phyloP scores from a whole-genome alignment of 92 coral and sea anemone genomes.

The Plumapathes pennacea region DNA sequence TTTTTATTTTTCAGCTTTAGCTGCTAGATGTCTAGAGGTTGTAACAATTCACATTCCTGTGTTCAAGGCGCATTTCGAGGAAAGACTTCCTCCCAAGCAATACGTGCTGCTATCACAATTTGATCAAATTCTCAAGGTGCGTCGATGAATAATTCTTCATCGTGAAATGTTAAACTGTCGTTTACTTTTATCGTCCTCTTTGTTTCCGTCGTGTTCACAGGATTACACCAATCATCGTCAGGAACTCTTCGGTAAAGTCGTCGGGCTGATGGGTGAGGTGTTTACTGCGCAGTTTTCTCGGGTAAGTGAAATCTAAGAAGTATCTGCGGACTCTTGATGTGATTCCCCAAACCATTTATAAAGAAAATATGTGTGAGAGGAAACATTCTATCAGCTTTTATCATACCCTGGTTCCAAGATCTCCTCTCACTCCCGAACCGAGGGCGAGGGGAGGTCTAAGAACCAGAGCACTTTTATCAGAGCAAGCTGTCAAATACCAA shows the following conservation, averaged over 20 bases:
- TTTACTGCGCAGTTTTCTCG: constrained; percentile 64
- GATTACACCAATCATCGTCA: constrained; percentile 92
- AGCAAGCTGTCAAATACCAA: no score
- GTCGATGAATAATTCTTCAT: neutral
- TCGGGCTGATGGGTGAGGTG: constrained; percentile 85
- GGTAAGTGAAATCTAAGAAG: no score
- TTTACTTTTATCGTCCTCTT: neutral
- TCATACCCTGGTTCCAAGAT: no score
- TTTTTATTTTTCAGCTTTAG: constrained; percentile 63
- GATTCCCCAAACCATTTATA: no score
- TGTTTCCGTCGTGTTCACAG: constrained; percentile 9
- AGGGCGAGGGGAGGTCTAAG: no score
- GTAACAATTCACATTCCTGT: constrained; percentile 88
- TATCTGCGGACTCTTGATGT: no score
- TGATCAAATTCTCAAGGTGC: constrained; percentile 94
- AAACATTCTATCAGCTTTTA: no score
- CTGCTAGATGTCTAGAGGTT: constrained; percentile 89
- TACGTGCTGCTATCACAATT: constrained; percentile 91
- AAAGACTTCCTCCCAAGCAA: constrained; percentile 91
- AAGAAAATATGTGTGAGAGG: no score
- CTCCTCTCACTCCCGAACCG: no score
- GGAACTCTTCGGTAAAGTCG: constrained; percentile 81
- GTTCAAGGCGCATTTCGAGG: constrained; percentile 92
- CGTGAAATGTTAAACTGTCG: neutral
- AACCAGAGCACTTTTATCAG: no score